Evolutionary conservation across 2,888 invertebrate species (phyloP), one percentile per base, ranked within the genome.

Genomic region (Amphipyra berbera): DNA sequence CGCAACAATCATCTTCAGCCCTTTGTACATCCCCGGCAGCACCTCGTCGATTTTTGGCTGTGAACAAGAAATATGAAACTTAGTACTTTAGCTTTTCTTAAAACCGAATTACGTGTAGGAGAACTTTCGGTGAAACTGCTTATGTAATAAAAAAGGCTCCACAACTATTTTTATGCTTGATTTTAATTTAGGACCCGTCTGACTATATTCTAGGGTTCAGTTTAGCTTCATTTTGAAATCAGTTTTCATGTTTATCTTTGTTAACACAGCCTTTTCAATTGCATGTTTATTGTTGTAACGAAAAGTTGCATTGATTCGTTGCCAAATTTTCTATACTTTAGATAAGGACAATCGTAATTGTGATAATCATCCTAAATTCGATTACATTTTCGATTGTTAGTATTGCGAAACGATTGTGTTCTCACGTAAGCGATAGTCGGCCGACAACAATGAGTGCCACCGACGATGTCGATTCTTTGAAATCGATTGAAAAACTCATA

Each of bases 1-100:
- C 6, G 97, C 97, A 1, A 97, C 97, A 67, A 96, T 95, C 91
- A 95, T 96, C 89, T 97, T 97, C 86, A 97, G 91, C 73, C 95
- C 96, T 81, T 96, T 95, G 90, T 96, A 97, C 83, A 96, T 95
- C 59, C 95, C 91, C 54, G 96, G 93, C 77, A 97, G 88, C n/a
- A 87, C 75, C 12, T 85, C 79, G 56, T 93, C 87, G 40, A 93
- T 88, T 12, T 89, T 84, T 69, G 71, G 78, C 94, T 94, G 89
- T 79, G 59, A 73, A 88, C 78, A 90, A 87, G 41, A 68, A 52
- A 75, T 9, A 55, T 45, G 0, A 49, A 14, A 41, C 14, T 58
- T 55, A 62, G n/a, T 69, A 73, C 53, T 59, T 52, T 66, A 57
- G 52, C 49, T 53, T 53, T 40, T 8, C 2, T 8, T 13, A n/a